Conservation (phyloP, 2,797 vertebrate genomes). For the Muscicapa comitata region DNA sequence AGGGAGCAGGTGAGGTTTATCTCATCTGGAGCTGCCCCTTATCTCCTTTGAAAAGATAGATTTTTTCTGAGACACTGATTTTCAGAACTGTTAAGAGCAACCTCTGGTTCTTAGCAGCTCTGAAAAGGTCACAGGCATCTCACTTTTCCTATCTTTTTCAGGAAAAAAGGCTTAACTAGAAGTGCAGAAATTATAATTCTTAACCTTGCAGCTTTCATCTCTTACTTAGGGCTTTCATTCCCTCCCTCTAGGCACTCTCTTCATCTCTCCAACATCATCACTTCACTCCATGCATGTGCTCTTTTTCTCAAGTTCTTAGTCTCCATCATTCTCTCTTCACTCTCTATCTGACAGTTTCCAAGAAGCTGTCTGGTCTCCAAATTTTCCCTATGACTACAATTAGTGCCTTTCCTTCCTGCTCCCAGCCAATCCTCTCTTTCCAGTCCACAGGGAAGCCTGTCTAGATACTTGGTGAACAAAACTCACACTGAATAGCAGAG, state of each 20-base stretch:
- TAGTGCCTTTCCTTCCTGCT: background rate
- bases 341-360: background rate
- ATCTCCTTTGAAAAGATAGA: background rate
- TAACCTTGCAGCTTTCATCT: background rate
- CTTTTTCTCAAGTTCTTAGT: background rate
- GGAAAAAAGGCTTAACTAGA: background rate
- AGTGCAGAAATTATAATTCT: background rate
- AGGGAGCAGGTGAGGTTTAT: background rate
- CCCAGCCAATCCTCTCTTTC: background rate
- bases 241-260: background rate
- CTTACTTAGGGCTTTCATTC: background rate
- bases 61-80: background rate
- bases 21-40: background rate
- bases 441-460: background rate
- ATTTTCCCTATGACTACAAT: background rate
- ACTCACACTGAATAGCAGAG: background rate
- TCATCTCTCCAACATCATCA: background rate
- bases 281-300: background rate
- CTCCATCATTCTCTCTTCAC: background rate
- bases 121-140: background rate
- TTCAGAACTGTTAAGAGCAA: background rate
- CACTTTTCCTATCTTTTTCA: background rate
- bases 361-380: background rate
- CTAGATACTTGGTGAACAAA: background rate
- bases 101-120: background rate